These are phyloP conservation scores for Chiroxiphia lanceolata DNA, from an alignment of 2,797 vertebrate genomes.

Conservation along the genomic window DNA sequence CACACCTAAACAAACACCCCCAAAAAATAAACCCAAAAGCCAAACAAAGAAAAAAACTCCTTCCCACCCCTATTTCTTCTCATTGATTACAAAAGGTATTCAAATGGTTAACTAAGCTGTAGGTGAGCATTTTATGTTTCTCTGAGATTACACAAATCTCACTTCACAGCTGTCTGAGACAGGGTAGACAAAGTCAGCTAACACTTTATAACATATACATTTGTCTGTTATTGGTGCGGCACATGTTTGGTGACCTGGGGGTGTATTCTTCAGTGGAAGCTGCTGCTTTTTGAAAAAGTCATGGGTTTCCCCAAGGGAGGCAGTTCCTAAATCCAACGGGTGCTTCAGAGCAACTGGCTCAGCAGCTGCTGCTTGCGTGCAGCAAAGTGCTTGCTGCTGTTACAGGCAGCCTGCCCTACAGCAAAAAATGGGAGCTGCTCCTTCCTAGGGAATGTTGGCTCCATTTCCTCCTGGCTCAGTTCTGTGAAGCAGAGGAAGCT, in stretches of 20 bases:
- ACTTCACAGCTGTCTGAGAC: not conserved
- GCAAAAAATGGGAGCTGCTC: not conserved
- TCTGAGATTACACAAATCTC: not conserved
- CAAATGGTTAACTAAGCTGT: not conserved
- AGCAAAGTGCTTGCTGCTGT: not conserved
- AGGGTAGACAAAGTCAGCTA: not conserved
- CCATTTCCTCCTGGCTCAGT: not conserved
- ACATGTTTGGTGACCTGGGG: not conserved
- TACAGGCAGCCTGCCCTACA: not conserved
- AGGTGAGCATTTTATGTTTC: not conserved
- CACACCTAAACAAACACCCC: no score
- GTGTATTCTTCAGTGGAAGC: not conserved
- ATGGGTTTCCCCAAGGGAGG: fast-evolving
- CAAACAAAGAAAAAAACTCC: not conserved
- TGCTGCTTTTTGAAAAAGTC: not conserved
- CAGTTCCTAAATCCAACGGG: not conserved
- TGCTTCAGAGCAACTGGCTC: not conserved
- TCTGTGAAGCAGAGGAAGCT: not conserved
- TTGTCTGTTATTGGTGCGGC: not conserved
- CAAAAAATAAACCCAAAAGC: not conserved
- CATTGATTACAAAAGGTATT: not conserved
- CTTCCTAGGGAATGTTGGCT: not conserved
- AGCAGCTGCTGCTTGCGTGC: fast-evolving
- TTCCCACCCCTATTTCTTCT: not conserved
- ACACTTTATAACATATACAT: not conserved